Percentiles rank a stretch among this genome's conserved stretches.
Evolutionary conservation across 2,113 vertebrate species (phyloP).

Genomic region (Gyps fulvus): DNA sequence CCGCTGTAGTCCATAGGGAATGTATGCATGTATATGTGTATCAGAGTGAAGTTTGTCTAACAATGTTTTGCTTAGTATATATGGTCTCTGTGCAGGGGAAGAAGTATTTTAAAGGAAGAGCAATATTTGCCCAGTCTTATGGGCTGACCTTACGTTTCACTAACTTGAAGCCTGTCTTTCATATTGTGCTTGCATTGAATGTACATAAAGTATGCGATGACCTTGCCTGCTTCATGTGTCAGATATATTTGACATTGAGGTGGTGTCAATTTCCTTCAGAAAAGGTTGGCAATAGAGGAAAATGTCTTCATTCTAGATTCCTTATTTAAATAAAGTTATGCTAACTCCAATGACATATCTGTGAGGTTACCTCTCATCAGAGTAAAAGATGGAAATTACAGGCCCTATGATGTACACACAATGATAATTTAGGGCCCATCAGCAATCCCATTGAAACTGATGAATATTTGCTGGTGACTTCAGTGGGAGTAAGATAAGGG

Average conservation of each 20-base stretch:
- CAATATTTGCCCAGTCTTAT: not conserved
- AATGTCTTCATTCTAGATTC: not conserved
- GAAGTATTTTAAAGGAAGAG: not conserved
- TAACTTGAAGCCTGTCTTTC: not conserved
- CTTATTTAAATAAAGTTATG: not conserved
- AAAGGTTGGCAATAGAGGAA: not conserved
- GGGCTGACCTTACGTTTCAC: not conserved
- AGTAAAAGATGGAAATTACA: not conserved
- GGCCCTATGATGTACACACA: not conserved
- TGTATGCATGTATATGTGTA: not conserved
- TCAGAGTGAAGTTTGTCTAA: not conserved
- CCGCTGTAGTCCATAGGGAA: not conserved
- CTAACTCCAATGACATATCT: not conserved
- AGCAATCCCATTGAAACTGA: not conserved
- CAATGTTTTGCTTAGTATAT: not conserved
- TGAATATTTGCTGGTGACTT: not conserved
- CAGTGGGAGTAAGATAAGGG: not conserved
- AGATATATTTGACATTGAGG: not conserved
- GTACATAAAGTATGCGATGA: not conserved
- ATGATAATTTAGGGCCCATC: not conserved
- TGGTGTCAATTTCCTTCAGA: not conserved
- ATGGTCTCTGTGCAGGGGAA: not conserved
- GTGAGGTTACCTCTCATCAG: not conserved
- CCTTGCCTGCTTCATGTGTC: not conserved
- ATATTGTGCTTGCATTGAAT: not conserved